phyloP scores from a whole-genome alignment of 2,888 invertebrate genomes.

The Hymenopus coronatus region DNA sequence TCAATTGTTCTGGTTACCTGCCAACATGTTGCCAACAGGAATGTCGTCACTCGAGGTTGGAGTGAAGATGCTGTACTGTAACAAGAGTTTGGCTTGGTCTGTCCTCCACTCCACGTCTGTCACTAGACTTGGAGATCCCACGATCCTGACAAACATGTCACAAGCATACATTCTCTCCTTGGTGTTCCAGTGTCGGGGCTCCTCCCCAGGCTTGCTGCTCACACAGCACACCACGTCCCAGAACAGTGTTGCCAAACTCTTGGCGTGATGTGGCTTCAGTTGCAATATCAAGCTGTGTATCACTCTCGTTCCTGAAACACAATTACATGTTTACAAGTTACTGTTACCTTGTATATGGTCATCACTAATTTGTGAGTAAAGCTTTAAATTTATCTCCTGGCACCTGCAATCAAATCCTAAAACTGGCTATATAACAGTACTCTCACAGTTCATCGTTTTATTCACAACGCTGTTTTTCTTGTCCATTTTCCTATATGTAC shows the following conservation, averaged over 20 bases:
- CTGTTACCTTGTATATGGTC: background rate
- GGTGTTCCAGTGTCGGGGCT: slow-evolving; percentile 60
- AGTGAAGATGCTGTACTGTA: slow-evolving; percentile 61
- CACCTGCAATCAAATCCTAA: no score
- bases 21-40: slow-evolving; percentile 58
- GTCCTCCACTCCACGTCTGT: slow-evolving; percentile 63
- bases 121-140: slow-evolving; percentile 54
- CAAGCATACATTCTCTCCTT: slow-evolving; percentile 50
- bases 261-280: slow-evolving; percentile 60
- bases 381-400: no score
- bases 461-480: no score
- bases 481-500: no score
- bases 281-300: slow-evolving; percentile 62
- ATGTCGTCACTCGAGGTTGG: background rate
- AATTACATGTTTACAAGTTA: background rate
- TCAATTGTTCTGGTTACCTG: slow-evolving; percentile 51
- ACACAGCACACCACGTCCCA: slow-evolving; percentile 6
- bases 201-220: slow-evolving; percentile 49
- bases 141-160: slow-evolving; percentile 41
- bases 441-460: no score
- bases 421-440: no score
- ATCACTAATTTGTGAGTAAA: background rate
- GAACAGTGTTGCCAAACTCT: slow-evolving; percentile 60
- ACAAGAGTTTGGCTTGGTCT: slow-evolving; percentile 62
- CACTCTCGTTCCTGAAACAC: slow-evolving; percentile 49